These are phyloP conservation scores for Nautilus pompilius DNA, from an alignment of 1,140 invertebrate genomes.

Conservation along the genomic window DNA sequence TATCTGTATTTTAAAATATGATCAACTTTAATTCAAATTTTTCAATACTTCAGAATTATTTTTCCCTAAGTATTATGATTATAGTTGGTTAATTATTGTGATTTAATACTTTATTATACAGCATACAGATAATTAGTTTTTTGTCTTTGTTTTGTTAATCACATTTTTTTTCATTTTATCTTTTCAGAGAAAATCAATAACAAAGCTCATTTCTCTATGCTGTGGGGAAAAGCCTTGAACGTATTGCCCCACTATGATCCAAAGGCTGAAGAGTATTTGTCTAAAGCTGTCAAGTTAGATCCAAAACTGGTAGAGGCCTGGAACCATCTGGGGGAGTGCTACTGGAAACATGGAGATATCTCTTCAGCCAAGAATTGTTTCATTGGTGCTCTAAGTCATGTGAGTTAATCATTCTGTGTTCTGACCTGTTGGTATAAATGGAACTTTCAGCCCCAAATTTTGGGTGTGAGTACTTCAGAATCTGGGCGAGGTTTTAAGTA, in stretches of 20 bases:
- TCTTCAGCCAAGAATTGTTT: constrained; percentile 82
- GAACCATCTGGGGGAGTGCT: constrained; percentile 87
- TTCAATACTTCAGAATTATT: not conserved
- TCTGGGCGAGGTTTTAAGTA: too few relatives aligned
- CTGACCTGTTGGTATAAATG: too few relatives aligned
- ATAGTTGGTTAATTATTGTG: not conserved
- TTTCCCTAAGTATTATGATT: not conserved
- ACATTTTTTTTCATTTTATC: not conserved
- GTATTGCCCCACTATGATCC: constrained; percentile 67
- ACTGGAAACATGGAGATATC: constrained; percentile 83
- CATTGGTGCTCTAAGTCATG: constrained; percentile 75
- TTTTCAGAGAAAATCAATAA: constrained; percentile 49
- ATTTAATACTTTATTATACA: not conserved
- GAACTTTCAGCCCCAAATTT: too few relatives aligned
- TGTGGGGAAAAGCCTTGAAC: constrained; percentile 76
- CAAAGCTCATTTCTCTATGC: constrained; percentile 70
- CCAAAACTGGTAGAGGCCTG: constrained; percentile 78
- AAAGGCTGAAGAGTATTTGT: constrained; percentile 71
- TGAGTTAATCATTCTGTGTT: too few relatives aligned
- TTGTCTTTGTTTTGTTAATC: not conserved
- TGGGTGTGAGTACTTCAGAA: too few relatives aligned
- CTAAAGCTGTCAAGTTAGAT: constrained; percentile 81
- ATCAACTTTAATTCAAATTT: not conserved
- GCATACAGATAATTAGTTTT: not conserved
- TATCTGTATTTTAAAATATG: too few relatives aligned